phyloP scores from a whole-genome alignment of 2,113 vertebrate species.

The Brachirus orientalis region DNA sequence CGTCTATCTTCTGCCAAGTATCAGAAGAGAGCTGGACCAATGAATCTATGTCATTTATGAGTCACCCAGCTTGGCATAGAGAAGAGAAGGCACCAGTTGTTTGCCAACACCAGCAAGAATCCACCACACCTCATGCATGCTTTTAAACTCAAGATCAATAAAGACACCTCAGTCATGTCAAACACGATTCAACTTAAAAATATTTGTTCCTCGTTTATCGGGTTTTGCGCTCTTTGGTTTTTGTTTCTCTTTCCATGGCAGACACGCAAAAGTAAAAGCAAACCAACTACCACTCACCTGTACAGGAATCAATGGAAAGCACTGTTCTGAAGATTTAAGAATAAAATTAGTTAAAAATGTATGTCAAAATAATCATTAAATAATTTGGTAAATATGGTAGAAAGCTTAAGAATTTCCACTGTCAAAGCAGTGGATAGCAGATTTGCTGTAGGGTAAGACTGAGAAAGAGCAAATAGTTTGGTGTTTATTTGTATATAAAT shows the following conservation, averaged over 20 bases:
- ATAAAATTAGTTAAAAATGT: conserved; percentile 46
- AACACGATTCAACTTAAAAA: conserved; percentile 57
- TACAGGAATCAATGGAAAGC: conserved; percentile 65
- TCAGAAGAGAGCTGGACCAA: conserved; percentile 33
- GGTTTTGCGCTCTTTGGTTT: conserved; percentile 40
- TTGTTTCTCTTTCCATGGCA: conserved; percentile 53
- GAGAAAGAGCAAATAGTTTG: conserved; percentile 52
- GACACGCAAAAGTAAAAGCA: conserved; percentile 67
- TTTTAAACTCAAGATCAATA: conserved; percentile 56
- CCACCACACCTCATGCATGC: conserved; percentile 69
- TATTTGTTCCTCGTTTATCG: conserved; percentile 38
- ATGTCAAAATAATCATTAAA: conserved; percentile 14
- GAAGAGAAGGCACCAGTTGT: conserved; percentile 59
- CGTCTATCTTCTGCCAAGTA: conserved; percentile 36
- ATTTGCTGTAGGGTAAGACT: conserved; percentile 21
- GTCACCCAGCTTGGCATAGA: conserved; percentile 35
- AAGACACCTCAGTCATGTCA: conserved; percentile 53
- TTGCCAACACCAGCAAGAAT: conserved; percentile 63
- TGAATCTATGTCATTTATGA: conserved; percentile 39
- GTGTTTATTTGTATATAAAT: conserved; percentile 59
- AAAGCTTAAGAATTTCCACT: conserved; percentile 14
- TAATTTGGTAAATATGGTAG: conserved; percentile 26
- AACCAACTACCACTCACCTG: conserved; percentile 67
- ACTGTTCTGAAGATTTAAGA: conserved; percentile 46
- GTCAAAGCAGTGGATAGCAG: not conserved